Base-by-base conservation (phyloP, 2,888 invertebrate species). In the Leptarthrus brevirostris region DNA sequence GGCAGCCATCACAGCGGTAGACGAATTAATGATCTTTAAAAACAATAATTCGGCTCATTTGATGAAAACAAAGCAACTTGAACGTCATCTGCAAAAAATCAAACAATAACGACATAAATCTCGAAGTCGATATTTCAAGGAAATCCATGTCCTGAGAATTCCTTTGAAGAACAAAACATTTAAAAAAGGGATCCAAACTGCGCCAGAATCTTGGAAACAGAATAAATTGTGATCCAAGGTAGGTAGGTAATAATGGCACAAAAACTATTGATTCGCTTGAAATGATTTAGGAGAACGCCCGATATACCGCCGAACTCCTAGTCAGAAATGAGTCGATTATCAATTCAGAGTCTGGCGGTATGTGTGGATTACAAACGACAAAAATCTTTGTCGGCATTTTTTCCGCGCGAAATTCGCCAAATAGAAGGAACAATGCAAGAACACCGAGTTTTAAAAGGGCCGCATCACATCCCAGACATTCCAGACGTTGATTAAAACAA, bases 1-100 rank as follows among this genome's bases (percentile, higher is more conserved):
- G 53, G 20, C 14, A 2, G 14, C n/a, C 34, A 70, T 53, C 53
- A 70, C 26, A 70, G 53, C 53, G 14, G 53, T 53, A 70, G 34
- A 54, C 70, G 53, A 70, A 70, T 70, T 70, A 70, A 70, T 70
- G 70, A 70, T 70, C 70, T 36, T 70, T 24, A 30, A 36, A 53
- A 53, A 52, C 52, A 70, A 70, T 70, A 70, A 52, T 70, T 52
- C 69, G 69, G 69, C 69, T 70, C 52, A 70, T 70, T 70, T 70
- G 66, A 44, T 49, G 66, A 18, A 16, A 61, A 61, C 61, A 61
- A 61, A 61, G 61, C 24, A 40, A 18, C 22, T 36, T 40, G n/a
- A 34, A 14, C 14, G 14, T 26, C 10, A 47, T 16, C 26, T 26
- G 36, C 24, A 66, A 66, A 66, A 66, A 66, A n/a, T 24, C 4